Evolutionary conservation across 1,140 invertebrate species (phyloP), one percentile per base, ranked within the genome.

Genomic region (Hyles vespertilio): DNA sequence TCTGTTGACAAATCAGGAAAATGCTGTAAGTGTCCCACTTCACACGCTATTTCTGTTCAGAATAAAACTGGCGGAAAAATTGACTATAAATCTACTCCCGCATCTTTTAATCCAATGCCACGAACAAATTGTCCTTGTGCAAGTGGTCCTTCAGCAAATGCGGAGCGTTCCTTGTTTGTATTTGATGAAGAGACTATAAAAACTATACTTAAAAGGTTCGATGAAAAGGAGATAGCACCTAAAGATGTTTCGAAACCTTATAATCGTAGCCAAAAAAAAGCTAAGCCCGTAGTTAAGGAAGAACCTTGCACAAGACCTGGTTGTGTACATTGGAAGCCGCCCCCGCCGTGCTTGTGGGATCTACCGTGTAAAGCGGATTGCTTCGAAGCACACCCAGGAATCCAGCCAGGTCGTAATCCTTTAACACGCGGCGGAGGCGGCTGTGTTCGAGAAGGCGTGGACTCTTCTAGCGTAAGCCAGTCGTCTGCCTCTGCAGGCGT

Each of bases 351-450:
- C 50, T 60, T 80, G 32, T 83, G 79, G 78, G 63, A 85, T 64
- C 64, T 65, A 43, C 80, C 80, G 57, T 85, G 80, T 58, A 80
- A 79, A 67, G 82, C 80, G 11, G 80, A 83, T 59, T 81, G 80
- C 63, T 85, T 83, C 52, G 79, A 83, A 55, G 63, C 75, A 32
- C 73, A 60, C 5, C 63, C 70, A n/a, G 72, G 67, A 36, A 77
- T 76, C 54, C 70, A 73, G 36, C 70, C 78, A 43, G 71, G 70
- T 32, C 74, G 69, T 46, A 78, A 81, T 57, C 64, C 60, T 40
- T 40, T 74, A 40, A 63, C 59, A 33, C 58, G 69, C 45, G 69
- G 67, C 58, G 64, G 67, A 50, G 65, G 63, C 36, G 4, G 5
- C 36, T 40, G 36, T 40, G 36, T 40, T 61, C 56, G 33, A 32